Percentiles rank a stretch among this genome's conserved stretches.
These are phyloP conservation scores for Macrobrachium nipponense DNA, from an alignment of 1,140 invertebrate genomes.

Conservation along the genomic window DNA sequence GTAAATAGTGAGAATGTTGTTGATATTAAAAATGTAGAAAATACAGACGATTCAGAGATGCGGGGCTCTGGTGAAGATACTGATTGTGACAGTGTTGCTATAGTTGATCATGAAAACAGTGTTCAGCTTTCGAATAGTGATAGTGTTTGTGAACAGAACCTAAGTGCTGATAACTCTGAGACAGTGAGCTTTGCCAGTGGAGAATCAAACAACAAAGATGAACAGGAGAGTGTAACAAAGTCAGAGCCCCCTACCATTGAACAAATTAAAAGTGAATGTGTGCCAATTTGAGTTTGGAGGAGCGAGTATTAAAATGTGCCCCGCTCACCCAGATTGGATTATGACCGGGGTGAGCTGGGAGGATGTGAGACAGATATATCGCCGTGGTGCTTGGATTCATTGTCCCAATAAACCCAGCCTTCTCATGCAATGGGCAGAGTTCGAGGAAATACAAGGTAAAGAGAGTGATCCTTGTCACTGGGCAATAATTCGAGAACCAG, in stretches of 20 bases:
- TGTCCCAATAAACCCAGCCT: conserved; percentile 92
- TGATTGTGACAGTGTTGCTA: background rate
- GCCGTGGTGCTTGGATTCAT: conserved; percentile 91
- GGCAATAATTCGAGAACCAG: background rate
- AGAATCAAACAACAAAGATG: background rate
- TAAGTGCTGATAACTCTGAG: too few relatives aligned
- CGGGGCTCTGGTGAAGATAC: conserved; percentile 18
- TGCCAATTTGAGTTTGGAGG: conserved; percentile 59
- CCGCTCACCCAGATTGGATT: conserved; percentile 61
- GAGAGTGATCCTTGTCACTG: conserved; percentile 11
- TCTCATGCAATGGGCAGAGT: conserved; percentile 93
- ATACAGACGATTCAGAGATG: conserved; percentile 24
- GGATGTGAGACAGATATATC: conserved; percentile 83
- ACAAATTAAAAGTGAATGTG: conserved; percentile 46
- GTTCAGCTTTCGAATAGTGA: background rate
- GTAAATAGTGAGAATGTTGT: conserved; percentile 32
- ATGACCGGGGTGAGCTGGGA: conserved; percentile 64
- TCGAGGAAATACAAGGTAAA: conserved; percentile 87
- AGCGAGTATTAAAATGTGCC: conserved; percentile 56
- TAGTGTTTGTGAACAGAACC: background rate
- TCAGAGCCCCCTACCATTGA: conserved; percentile 21
- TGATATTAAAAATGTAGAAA: conserved; percentile 16
- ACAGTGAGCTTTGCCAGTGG: background rate
- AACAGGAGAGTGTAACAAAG: background rate
- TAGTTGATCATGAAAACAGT: background rate